These are phyloP conservation scores for Mythimna lalbum DNA, from an alignment of 2,888 invertebrate genomes.

Conservation along the genomic window DNA sequence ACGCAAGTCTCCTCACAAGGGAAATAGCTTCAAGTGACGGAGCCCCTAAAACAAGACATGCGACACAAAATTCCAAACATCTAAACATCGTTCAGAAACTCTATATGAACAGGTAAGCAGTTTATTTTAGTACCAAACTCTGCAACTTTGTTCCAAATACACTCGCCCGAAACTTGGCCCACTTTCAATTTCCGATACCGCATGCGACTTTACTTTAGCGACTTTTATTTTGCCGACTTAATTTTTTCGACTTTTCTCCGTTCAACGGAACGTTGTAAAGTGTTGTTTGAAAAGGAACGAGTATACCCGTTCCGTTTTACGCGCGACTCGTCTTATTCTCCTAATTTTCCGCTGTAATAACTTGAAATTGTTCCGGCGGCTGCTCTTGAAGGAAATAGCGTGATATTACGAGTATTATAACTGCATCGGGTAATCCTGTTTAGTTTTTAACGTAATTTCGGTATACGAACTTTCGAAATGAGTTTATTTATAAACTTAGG, in stretches of 20 bases:
- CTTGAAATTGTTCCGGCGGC: conserved; percentile 67
- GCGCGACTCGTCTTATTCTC: conserved; percentile 65
- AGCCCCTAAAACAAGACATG: conserved; percentile 42
- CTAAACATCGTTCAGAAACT: conserved; percentile 46
- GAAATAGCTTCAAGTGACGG: conserved; percentile 51
- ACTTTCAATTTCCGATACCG: conserved; percentile 46
- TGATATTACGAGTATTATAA: conserved; percentile 66
- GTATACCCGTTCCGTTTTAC: conserved; percentile 66
- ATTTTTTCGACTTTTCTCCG: conserved; percentile 24
- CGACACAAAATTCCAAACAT: conserved; percentile 42
- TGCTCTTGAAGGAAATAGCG: conserved; percentile 62
- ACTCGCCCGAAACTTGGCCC: conserved; percentile 39
- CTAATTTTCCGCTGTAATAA: conserved; percentile 74
- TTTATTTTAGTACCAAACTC: conserved; percentile 54
- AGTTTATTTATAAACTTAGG: conserved; percentile 2
- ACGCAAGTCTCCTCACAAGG: conserved; percentile 45
- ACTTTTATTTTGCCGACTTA: conserved; percentile 34
- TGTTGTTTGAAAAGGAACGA: conserved; percentile 61
- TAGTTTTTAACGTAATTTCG: conserved; percentile 55
- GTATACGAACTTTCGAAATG: conserved; percentile 19
- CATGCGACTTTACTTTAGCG: conserved; percentile 30
- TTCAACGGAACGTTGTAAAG: conserved; percentile 36
- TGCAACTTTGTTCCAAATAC: conserved; percentile 51
- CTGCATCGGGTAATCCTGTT: conserved; percentile 58
- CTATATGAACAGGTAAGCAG: conserved; percentile 38